Percentiles rank a stretch among this genome's conserved stretches.
phyloP scores from a whole-genome alignment of 2,797 vertebrate species.

The Oophaga sylvatica region DNA sequence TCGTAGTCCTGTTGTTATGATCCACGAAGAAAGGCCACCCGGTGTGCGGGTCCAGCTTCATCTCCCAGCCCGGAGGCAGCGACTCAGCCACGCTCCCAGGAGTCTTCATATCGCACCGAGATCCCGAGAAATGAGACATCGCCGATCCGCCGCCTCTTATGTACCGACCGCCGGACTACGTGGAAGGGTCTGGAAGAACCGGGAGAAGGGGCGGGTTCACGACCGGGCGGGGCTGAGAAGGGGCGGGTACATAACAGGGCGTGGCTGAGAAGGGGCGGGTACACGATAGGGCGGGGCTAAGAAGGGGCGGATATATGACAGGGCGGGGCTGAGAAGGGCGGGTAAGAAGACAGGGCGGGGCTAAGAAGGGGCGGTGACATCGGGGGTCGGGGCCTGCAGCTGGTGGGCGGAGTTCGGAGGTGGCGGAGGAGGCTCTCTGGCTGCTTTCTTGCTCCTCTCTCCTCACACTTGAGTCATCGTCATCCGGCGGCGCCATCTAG shows the following conservation, averaged over 20 bases:
- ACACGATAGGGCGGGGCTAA: too few relatives aligned
- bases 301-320: not conserved
- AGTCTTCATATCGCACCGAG: slow-evolving; percentile 77
- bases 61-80: slow-evolving; percentile 96
- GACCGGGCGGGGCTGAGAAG: not conserved
- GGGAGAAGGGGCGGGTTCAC: not conserved
- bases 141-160: slow-evolving; percentile 84
- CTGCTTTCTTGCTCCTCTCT: too few relatives aligned
- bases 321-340: not conserved
- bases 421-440: too few relatives aligned
- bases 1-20: slow-evolving; percentile 93
- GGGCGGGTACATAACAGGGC: slow-evolving; percentile 71
- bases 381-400: too few relatives aligned
- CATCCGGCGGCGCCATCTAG: too few relatives aligned
- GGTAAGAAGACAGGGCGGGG: too few relatives aligned
- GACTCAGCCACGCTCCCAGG: slow-evolving; percentile 70
- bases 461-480: too few relatives aligned
- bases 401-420: too few relatives aligned
- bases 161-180: slow-evolving; percentile 80
- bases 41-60: slow-evolving; percentile 95
- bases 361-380: too few relatives aligned
- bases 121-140: slow-evolving; percentile 69
- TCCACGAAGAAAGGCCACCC: slow-evolving; percentile 99
- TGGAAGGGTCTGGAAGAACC: slow-evolving; percentile 90
- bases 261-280: slow-evolving; percentile 83